These are phyloP conservation scores for Orgyia antiqua DNA, from an alignment of 2,888 invertebrate genomes.

Conservation along the genomic window DNA sequence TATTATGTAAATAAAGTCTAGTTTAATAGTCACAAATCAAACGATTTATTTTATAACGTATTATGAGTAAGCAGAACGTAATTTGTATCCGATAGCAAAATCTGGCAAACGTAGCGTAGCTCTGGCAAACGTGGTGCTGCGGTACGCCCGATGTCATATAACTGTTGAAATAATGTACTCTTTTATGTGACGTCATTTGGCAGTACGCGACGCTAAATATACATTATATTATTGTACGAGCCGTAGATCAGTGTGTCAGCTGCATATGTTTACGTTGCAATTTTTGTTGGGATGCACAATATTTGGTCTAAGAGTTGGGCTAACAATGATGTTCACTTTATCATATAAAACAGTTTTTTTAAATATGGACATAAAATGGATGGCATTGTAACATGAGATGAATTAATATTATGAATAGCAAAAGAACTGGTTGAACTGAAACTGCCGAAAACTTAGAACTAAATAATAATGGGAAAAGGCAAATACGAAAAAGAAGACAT, in stretches of 20 bases:
- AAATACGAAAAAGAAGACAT: too few species aligned
- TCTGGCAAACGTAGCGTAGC: conserved; percentile 14
- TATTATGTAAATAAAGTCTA: too few species aligned
- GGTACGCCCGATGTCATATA: conserved; percentile 33
- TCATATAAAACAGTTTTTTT: too few species aligned
- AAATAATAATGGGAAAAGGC: too few species aligned
- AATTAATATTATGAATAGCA: too few species aligned
- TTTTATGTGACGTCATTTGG: conserved; percentile 20
- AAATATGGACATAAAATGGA: too few species aligned
- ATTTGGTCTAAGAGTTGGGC: too few species aligned
- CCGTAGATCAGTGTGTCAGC: conserved; percentile 9
- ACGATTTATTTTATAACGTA: not conserved
- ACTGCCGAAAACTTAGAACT: too few species aligned
- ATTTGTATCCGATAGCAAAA: not conserved
- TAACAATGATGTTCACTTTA: too few species aligned
- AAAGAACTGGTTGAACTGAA: too few species aligned
- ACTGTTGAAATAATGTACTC: conserved; percentile 26
- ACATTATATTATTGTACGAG: conserved; percentile 11
- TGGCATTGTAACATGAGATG: too few species aligned
- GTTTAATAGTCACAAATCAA: too few species aligned
- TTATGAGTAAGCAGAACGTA: not conserved
- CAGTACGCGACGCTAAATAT: conserved; percentile 12
- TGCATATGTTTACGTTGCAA: conserved; percentile 18
- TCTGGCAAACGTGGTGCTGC: conserved; percentile 16
- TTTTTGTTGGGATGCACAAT: not conserved